Evolutionary conservation across 2,797 vertebrate genomes (phyloP).

Genomic region (Syndactyla subalaris): DNA sequence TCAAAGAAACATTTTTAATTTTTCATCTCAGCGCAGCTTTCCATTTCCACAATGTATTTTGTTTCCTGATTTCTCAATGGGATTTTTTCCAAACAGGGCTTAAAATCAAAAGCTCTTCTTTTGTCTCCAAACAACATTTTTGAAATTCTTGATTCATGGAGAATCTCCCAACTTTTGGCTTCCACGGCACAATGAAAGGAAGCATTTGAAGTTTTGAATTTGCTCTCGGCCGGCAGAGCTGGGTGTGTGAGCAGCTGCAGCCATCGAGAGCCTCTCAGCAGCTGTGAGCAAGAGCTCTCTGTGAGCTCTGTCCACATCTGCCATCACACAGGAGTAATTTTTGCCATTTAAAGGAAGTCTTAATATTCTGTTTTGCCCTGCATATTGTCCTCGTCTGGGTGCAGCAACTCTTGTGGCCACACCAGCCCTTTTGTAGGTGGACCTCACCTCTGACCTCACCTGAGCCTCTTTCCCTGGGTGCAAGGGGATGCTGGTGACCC

Average conservation of each 20-base stretch:
- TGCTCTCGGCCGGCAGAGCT: not conserved
- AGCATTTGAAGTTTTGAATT: not conserved
- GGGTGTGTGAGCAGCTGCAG: conserved; percentile 21
- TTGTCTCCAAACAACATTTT: not conserved
- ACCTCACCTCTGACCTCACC: not conserved
- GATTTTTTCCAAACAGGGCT: not conserved
- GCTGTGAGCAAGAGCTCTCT: conserved; percentile 4
- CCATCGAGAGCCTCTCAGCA: not conserved
- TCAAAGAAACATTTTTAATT: not conserved
- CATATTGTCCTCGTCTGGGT: not conserved
- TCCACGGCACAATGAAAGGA: not conserved
- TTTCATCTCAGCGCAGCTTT: fast-evolving
- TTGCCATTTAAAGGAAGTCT: not conserved
- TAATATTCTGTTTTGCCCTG: not conserved
- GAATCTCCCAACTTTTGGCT: not conserved
- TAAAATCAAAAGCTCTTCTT: not conserved
- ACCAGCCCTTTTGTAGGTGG: not conserved
- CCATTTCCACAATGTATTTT: not conserved
- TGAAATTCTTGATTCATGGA: not conserved
- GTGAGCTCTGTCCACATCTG: conserved; percentile 14
- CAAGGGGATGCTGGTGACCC: not conserved
- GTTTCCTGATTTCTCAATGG: not conserved
- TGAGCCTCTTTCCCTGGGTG: not conserved
- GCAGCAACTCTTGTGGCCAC: not conserved
- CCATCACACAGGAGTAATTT: not conserved